These are phyloP conservation scores for Phycodurus eques DNA, from an alignment of 2,113 vertebrate species.

Conservation along the genomic window DNA sequence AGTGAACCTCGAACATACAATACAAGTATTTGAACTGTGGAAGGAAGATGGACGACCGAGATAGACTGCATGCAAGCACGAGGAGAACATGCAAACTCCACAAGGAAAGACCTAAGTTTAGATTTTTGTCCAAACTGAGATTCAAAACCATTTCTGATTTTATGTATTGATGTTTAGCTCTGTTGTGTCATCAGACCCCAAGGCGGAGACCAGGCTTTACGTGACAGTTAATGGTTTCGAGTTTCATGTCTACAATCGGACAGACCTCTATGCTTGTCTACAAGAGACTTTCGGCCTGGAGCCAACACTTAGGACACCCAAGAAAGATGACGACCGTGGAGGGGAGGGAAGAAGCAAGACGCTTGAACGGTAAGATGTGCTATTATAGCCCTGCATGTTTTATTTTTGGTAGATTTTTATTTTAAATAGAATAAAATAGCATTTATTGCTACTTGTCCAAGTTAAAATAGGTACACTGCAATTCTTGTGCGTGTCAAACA, in stretches of 20 bases:
- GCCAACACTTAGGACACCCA: constrained; percentile 83
- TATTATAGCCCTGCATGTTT: neutral
- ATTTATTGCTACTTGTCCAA: too few species aligned
- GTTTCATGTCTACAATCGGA: constrained; percentile 97
- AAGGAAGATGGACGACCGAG: too few species aligned
- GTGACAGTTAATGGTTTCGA: constrained; percentile 97
- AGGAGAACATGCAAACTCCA: neutral
- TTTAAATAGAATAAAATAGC: neutral
- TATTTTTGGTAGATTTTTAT: neutral
- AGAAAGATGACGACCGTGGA: constrained; percentile 83
- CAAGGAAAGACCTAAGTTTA: neutral
- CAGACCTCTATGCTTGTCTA: constrained; percentile 88
- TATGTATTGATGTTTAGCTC: neutral
- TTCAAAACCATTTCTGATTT: neutral
- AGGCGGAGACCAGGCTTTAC: constrained; percentile 94
- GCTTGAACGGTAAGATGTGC: constrained; percentile 79
- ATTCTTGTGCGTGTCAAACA: too few species aligned
- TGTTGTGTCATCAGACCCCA: constrained; percentile 79
- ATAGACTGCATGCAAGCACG: neutral
- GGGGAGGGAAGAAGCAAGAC: constrained; percentile 75
- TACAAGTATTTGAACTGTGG: neutral
- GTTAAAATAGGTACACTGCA: too few species aligned
- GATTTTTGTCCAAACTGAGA: neutral
- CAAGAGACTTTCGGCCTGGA: constrained; percentile 95
- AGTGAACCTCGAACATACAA: neutral